Base-by-base conservation (phyloP, 2,797 vertebrate species). In the Macropus fuliginosus region DNA sequence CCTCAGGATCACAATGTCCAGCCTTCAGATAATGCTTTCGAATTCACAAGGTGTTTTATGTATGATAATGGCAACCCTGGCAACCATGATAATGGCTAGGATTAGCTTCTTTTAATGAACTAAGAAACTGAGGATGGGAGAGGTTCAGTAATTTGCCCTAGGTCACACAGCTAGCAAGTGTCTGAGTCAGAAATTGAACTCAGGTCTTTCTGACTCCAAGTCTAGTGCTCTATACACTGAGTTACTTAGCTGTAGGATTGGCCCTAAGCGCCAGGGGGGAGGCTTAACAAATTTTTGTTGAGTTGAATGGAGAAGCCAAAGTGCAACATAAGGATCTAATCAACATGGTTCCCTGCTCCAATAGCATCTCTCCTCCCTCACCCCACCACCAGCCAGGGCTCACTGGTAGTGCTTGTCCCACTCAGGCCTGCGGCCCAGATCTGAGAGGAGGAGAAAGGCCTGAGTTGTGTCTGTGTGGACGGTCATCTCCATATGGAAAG, bases 401-500 rank as follows among this genome's bases (percentile, higher is more conserved):
- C 98, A 99, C 99, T 98, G 96, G 54, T 99, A 99, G 98, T 99
- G 99, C 0, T 95, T 98, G 98, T 99, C 99, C 99, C 99, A 99
- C 97, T 99, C 99, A 0, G 98, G 99, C 95, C 99, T 99, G 95
- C 98, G 99, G 55, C 97, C 98, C 97, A 99, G 98, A 98, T 99
- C 99, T 0, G 99, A 99, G 92, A 99, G 99, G 92, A 99, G 98
- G 92, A 98, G 96, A 98, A 99, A 99, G 92, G 99, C 99, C 97
- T 98, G 99, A 97, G 98, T 95, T 0, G 99, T 99, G 0, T 99
- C 59, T 56, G 99, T 98, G 0, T 96, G 95, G 93, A 99, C 99
- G 0, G 97, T 97, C 93, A 99, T 99, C 98, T 99, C 99, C 93
- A 99, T 99, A 96, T 99, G 99, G 98, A 99, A 99, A 94, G 99